Evolutionary conservation across 1,140 invertebrate genomes (phyloP), one percentile per base, ranked within the genome.

Genomic region (Teleopsis dalmanni): DNA sequence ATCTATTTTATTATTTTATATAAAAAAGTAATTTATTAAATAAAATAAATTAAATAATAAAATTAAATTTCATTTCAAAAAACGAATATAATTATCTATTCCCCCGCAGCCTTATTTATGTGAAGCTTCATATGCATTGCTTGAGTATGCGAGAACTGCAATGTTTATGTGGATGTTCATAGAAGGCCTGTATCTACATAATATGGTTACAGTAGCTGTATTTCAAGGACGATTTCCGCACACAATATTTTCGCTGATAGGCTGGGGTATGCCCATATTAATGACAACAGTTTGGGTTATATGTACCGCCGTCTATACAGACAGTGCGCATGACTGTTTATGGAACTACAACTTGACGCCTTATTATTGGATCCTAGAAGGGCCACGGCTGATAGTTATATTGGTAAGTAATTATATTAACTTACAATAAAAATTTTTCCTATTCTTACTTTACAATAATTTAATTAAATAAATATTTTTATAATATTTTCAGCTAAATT

Each of bases 141-240:
- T 94, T 54, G 91, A 94, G 68, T 94, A 93, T 65, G 82, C 87
- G 0, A 81, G 84, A 51, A 90, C 89, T 0, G 87, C 88, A 1
- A 91, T 91, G 80, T 94, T 94, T 60, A 87, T 88, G 81, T 95
- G 91, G 91, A 94, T 94, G 90, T 91, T 94, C 57, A 84, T 93
- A 23, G 91, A 93, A 65, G 91, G 91, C 1, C 72, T 91, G 14
- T 91, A 91, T 61, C 72, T 95, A 16, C 87, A 95, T 64, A 92
- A 90, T 59, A 82, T 89, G 69, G 81, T 88, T 13, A 86, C 89
- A 1, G 82, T 90, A 2, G 82, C 85, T 1, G 83, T 89, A 0
- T 88, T 93, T 59, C 82, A 88, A 62, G 84, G 84, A 41, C 79
- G 81, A 35, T 81, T 83, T 4, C 81, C 84, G 50, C 81, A 88